Conservation (phyloP, 2,113 vertebrate genomes). For the Boulengeromyrus knoepffleri region DNA sequence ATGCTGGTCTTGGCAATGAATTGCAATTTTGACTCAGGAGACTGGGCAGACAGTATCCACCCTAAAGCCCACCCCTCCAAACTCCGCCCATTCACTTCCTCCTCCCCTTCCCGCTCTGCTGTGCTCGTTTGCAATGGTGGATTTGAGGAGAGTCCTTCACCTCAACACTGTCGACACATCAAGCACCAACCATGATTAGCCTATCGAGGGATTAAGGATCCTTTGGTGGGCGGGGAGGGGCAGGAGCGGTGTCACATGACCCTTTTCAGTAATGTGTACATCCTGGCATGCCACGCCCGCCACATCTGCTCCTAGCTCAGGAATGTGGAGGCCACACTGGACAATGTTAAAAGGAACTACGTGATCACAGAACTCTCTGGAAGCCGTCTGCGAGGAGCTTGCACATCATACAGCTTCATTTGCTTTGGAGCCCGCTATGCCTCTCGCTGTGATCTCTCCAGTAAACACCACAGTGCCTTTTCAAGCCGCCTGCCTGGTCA, state of each 20-base stretch:
- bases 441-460: neutral
- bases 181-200: conserved; percentile 42
- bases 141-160: neutral
- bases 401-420: neutral
- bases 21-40: neutral
- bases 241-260: neutral
- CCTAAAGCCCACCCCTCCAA: neutral
- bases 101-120: neutral
- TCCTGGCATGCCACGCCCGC: neutral
- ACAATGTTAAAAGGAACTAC: neutral
- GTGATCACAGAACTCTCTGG: neutral
- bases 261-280: neutral
- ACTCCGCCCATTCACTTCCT: neutral
- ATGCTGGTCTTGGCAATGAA: neutral
- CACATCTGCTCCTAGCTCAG: neutral
- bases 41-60: conserved; percentile 18
- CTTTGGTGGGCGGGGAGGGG: conserved; percentile 12
- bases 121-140: neutral
- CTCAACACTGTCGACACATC: conserved; percentile 26
- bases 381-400: neutral
- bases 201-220: conserved; percentile 49
- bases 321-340: neutral
- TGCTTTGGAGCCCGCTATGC: neutral
- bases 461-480: neutral
- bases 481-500: neutral